These are phyloP conservation scores for Campylomormyrus numenius DNA, from an alignment of 2,113 vertebrate genomes.

Conservation along the genomic window DNA sequence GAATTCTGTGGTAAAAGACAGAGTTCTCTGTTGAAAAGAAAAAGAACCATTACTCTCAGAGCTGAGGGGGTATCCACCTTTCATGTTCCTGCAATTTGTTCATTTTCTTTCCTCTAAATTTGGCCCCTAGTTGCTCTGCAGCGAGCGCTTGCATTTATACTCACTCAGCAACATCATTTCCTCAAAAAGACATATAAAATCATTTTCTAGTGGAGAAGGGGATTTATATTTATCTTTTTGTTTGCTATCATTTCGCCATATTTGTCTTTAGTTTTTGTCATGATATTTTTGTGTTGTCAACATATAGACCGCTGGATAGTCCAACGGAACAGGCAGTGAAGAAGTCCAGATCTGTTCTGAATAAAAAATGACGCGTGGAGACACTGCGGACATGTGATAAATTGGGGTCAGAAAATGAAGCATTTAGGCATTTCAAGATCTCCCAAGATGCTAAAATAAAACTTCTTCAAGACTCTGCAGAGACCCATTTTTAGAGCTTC, in stretches of 20 bases:
- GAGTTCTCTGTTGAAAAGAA: not conserved
- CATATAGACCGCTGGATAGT: not conserved
- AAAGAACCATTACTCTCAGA: not conserved
- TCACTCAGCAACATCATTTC: not conserved
- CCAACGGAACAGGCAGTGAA: not conserved
- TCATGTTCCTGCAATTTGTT: not conserved
- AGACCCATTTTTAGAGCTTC: not conserved
- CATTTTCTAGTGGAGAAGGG: not conserved
- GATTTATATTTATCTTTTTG: not conserved
- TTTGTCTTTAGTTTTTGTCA: not conserved
- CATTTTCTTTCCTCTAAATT: not conserved
- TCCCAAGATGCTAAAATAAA: not conserved
- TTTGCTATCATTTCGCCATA: not conserved
- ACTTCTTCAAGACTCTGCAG: not conserved
- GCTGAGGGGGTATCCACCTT: not conserved
- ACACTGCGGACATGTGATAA: not conserved
- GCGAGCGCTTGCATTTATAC: not conserved
- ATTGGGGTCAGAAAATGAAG: not conserved
- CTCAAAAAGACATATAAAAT: not conserved
- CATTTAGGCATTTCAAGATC: not conserved
- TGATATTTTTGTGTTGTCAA: not conserved
- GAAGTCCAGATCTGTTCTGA: not conserved
- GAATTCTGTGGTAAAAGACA: not conserved
- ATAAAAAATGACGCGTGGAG: not conserved
- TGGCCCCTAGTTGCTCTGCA: not conserved